Conservation (phyloP, 1,140 invertebrate species). For the Halictus rubicundus region DNA sequence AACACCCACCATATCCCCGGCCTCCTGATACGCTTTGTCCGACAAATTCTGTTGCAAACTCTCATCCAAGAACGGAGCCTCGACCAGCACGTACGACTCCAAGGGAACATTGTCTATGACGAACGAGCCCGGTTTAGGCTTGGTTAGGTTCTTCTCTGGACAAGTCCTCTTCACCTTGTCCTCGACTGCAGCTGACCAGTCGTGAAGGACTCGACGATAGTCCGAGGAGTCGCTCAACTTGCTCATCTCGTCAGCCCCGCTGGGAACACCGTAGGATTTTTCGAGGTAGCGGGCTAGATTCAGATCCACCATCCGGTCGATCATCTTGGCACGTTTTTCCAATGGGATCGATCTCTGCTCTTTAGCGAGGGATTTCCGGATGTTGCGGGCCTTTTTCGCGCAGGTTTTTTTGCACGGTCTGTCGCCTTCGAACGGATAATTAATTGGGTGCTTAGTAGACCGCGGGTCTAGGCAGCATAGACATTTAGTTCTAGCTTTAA, state of each 20-base stretch:
- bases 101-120: conserved; percentile 71
- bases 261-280: conserved; percentile 27
- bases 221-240: conserved; percentile 20
- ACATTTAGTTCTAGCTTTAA: too few species aligned
- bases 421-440: conserved; percentile 38
- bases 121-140: conserved; percentile 71
- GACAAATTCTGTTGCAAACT: conserved; percentile 73
- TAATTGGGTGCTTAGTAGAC: background rate
- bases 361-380: background rate
- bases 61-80: conserved; percentile 72
- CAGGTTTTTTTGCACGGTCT: conserved; percentile 75
- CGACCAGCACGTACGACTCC: conserved; percentile 69
- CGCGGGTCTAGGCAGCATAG: too few species aligned
- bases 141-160: conserved; percentile 43
- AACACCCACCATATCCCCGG: conserved; percentile 72
- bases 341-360: background rate
- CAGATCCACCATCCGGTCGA: conserved; percentile 58
- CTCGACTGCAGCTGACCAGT: conserved; percentile 51
- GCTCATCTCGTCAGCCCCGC: background rate
- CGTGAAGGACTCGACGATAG: conserved; percentile 57
- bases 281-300: conserved; percentile 58
- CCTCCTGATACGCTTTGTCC: conserved; percentile 75
- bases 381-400: conserved; percentile 58
- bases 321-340: conserved; percentile 38
- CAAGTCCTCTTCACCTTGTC: conserved; percentile 46